Base-by-base conservation (phyloP, 2,113 vertebrate genomes). In the Catharus fuscescens region DNA sequence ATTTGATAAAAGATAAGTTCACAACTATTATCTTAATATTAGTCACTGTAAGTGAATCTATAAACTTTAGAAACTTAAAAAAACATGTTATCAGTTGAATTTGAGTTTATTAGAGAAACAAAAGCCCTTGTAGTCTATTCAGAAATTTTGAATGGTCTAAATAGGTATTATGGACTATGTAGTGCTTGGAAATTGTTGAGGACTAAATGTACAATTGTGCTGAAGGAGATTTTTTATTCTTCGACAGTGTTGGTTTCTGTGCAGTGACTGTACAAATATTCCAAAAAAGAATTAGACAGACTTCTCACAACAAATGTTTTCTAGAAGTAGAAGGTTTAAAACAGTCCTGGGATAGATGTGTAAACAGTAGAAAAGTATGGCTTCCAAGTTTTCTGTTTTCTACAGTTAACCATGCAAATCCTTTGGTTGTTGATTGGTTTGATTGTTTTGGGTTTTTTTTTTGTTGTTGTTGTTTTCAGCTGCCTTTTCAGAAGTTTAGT, bases 261-360 rank as follows among this genome's bases (percentile, higher is more conserved):
- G 2, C 8, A 42, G 3, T 70, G 7, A 29, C 13, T 80, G 2
- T 15, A 47, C 18, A 80, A 73, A 36, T 15, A 45, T 40, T 45
- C 10, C 26, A 38, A 45, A 45, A 53, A 36, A 70, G 0, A 47
- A 59, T 1, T 62, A 66, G 12, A 48, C 4, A 40, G 17, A 50
- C 38, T 86, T 28, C 2, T 2, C 9, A 21, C 8, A 65, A 5
- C 12, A 73, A 28, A 32, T 32, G 11, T 7, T 40, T 79, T 80
- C 32, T 61, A 44, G 25, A 32, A n/a, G 18, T 9, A 77, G 24
- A 62, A 79, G 12, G 3, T 60, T 92, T 64, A 44, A 44, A 85
- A 59, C 3, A 42, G 32, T 60, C 26, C 14, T 31, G 18, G 5
- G 1, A 1, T 28, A 56, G 1, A 3, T 21, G 4, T 36, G 6